A percentile compares a stretch with the other conserved stretches of the same genome.
These are phyloP conservation scores for Nyctibius grandis DNA, from an alignment of 2,797 vertebrate species.

Conservation along the genomic window DNA sequence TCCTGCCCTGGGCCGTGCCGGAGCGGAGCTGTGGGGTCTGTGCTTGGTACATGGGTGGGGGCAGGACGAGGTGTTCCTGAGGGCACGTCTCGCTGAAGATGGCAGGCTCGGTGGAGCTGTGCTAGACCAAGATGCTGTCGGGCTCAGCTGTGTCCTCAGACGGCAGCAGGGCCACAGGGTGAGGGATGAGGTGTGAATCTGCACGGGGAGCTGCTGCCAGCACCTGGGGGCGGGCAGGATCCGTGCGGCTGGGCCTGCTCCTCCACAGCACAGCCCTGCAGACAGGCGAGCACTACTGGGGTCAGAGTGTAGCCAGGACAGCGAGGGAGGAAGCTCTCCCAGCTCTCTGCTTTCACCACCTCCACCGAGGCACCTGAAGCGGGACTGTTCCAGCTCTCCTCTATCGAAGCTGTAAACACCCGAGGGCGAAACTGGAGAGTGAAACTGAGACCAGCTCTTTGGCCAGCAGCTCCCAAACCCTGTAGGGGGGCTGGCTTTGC, in stretches of 20 bases:
- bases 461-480: not conserved
- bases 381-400: not conserved
- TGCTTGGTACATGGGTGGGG: accelerated
- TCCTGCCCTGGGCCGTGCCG: accelerated
- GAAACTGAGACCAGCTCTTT: constrained; percentile 9
- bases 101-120: not conserved
- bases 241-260: accelerated
- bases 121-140: not conserved
- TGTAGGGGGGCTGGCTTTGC: not conserved
- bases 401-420: not conserved
- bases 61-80: accelerated
- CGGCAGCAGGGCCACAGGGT: accelerated
- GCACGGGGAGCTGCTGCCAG: not conserved
- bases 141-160: not conserved
- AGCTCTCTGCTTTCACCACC: not conserved
- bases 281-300: not conserved
- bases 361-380: accelerated
- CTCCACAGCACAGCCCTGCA: not conserved
- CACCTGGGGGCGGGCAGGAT: not conserved
- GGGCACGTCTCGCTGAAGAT: not conserved
- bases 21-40: accelerated
- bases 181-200: not conserved
- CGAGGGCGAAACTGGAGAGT: not conserved
- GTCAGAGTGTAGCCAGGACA: not conserved
- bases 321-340: not conserved